Percentiles rank a stretch among this genome's conserved stretches.
Conservation (phyloP, 1,140 invertebrate species). For the Atopsyche davidsoni region DNA sequence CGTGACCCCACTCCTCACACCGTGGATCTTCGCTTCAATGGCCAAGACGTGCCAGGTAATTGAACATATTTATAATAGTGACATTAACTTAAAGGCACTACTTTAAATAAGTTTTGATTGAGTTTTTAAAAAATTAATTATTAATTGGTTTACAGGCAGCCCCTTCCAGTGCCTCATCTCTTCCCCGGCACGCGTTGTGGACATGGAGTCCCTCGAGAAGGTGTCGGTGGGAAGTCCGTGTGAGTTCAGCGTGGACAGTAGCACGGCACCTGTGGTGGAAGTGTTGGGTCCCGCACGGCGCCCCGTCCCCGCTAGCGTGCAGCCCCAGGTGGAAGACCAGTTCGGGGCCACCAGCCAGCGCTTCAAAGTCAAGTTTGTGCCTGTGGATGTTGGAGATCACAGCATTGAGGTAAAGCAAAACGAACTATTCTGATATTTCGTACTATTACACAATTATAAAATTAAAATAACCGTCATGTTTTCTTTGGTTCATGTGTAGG, state of each 20-base stretch:
- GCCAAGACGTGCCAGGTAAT: constrained; percentile 87
- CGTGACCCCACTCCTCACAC: constrained; percentile 82
- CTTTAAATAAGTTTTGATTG: constrained; percentile 3
- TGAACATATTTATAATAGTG: constrained; percentile 10
- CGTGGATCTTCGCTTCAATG: constrained; percentile 92
- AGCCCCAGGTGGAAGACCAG: constrained; percentile 12
- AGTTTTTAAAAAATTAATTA: constrained; percentile 6
- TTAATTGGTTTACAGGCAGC: constrained; percentile 38
- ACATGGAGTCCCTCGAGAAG: constrained; percentile 70
- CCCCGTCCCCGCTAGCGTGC: constrained; percentile 62
- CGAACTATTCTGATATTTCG: too few relatives aligned
- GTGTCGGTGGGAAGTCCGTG: constrained; percentile 82
- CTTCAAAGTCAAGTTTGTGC: constrained; percentile 71
- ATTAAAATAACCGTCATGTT: too few relatives aligned
- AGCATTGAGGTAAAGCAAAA: constrained; percentile 83
- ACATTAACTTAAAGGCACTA: neutral
- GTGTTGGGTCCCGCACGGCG: constrained; percentile 69
- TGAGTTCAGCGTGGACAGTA: constrained; percentile 78
- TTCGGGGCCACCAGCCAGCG: constrained; percentile 10
- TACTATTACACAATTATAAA: too few relatives aligned
- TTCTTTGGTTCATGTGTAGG: too few relatives aligned
- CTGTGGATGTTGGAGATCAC: constrained; percentile 87
- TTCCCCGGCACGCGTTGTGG: constrained; percentile 68
- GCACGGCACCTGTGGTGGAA: constrained; percentile 68
- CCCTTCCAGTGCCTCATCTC: constrained; percentile 54